Percentiles rank a stretch among this genome's conserved stretches.
Conservation (phyloP, 2,113 vertebrate species). For the Pagrus major region DNA sequence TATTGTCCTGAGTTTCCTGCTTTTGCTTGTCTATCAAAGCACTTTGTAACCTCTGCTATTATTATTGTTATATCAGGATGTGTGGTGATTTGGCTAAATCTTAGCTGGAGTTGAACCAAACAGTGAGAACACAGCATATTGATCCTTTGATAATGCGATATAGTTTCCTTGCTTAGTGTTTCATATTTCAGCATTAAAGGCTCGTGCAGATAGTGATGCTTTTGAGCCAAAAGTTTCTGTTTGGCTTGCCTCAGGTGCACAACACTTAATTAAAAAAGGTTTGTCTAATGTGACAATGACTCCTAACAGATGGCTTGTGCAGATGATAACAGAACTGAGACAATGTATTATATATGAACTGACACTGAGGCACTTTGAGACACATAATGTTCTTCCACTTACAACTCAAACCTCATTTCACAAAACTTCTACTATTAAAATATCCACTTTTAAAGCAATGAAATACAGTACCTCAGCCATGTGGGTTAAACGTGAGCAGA, state of each 20-base stretch:
- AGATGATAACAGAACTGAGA: conserved; percentile 5
- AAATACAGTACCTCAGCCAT: neutral
- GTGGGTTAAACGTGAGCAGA: conserved; percentile 2
- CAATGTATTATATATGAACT: conserved; percentile 15
- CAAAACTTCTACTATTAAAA: conserved; percentile 3
- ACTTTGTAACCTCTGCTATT: too few relatives aligned
- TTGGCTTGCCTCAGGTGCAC: conserved; percentile 21
- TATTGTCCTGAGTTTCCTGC: too few relatives aligned
- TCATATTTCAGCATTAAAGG: conserved; percentile 7
- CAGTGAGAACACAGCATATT: neutral
- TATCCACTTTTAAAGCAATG: neutral
- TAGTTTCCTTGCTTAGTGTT: neutral
- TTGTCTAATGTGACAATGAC: conserved; percentile 1
- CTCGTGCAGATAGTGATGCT: neutral
- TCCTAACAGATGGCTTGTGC: conserved; percentile 18
- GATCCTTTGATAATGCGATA: neutral
- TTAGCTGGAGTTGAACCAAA: neutral
- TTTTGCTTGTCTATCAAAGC: too few relatives aligned
- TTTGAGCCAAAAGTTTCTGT: too few relatives aligned
- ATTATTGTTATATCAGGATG: too few relatives aligned
- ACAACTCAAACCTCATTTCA: neutral
- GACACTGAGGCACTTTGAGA: conserved; percentile 12
- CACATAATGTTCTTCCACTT: neutral
- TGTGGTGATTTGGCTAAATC: neutral
- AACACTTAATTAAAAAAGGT: conserved; percentile 23